phyloP scores from a whole-genome alignment of 2,888 invertebrate species.

The Mechanitis messenoides region DNA sequence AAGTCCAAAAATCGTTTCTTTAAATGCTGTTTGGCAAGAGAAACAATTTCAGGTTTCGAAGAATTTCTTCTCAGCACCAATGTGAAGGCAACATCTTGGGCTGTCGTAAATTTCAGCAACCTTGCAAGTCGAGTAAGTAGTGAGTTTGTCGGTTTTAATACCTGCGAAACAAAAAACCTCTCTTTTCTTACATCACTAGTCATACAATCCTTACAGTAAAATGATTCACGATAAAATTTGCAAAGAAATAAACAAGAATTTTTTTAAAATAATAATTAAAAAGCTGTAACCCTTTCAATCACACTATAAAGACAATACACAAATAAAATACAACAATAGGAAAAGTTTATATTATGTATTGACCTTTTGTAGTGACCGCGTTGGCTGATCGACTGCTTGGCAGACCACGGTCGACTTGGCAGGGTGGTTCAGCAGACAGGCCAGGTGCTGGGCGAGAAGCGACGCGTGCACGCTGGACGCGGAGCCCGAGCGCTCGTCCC shows the following conservation, averaged over 20 bases:
- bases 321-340: constrained; percentile 6
- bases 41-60: constrained; percentile 83
- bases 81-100: constrained; percentile 94
- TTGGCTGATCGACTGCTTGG: constrained; percentile 89
- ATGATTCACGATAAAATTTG: background rate
- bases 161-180: constrained; percentile 72
- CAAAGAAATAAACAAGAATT: background rate
- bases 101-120: constrained; percentile 88
- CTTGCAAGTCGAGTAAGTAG: constrained; percentile 90
- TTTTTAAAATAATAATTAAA: background rate
- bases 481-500: constrained; percentile 78
- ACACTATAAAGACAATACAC: constrained; percentile 4
- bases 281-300: background rate
- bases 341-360: constrained; percentile 22
- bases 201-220: constrained; percentile 3
- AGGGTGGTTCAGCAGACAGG: constrained; percentile 87
- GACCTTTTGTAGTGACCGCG: constrained; percentile 80
- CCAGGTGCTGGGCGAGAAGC: constrained; percentile 71
- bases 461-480: constrained; percentile 86
- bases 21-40: constrained; percentile 85
- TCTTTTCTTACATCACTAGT: constrained; percentile 6
- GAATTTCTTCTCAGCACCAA: constrained; percentile 89
- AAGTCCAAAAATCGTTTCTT: constrained; percentile 89
- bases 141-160: constrained; percentile 85
- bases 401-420: constrained; percentile 92